Evolutionary conservation across 2,797 vertebrate genomes (phyloP).

Genomic region (Pseudochirops corinnae): DNA sequence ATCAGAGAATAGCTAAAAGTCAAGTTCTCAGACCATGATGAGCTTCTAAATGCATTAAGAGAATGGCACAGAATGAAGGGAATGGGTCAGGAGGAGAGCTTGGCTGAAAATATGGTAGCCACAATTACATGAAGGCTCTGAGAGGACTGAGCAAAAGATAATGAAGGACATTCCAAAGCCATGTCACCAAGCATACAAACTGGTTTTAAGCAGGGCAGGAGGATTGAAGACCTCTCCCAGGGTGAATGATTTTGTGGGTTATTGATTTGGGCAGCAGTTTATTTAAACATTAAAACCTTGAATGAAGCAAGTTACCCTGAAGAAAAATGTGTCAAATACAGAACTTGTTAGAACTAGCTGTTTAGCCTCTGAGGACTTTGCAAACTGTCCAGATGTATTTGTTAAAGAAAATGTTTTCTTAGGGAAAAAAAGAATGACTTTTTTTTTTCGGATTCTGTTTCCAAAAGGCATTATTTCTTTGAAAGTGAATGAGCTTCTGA

Average conservation of each 20-base stretch:
- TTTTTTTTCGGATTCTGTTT: conserved; percentile 3
- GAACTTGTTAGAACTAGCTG: conserved; percentile 85
- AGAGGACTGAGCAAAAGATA: conserved; percentile 71
- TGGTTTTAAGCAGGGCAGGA: conserved; percentile 79
- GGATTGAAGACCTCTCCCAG: conserved; percentile 82
- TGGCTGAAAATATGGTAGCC: conserved; percentile 16
- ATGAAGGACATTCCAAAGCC: conserved; percentile 77
- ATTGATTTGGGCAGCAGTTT: conserved; percentile 89
- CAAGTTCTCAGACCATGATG: conserved; percentile 68
- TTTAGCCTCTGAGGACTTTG: conserved; percentile 86
- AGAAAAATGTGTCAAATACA: conserved; percentile 88
- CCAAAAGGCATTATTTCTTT: conserved; percentile 63
- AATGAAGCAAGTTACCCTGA: conserved; percentile 87
- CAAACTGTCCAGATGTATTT: conserved; percentile 89
- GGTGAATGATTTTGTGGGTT: conserved; percentile 85
- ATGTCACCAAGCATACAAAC: conserved; percentile 73
- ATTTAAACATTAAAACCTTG: conserved; percentile 88
- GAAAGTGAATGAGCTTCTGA: conserved; percentile 49
- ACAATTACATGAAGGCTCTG: conserved; percentile 66
- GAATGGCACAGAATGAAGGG: conserved; percentile 54
- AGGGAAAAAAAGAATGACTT: conserved; percentile 76
- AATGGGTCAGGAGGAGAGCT: neutral
- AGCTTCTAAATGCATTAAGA: conserved; percentile 63
- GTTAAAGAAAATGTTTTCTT: conserved; percentile 82
- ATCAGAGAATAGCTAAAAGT: conserved; percentile 67